Percentiles rank a stretch among this genome's conserved stretches.
Conservation (phyloP, 2,888 invertebrate species). For the Chloroclysta siterata region DNA sequence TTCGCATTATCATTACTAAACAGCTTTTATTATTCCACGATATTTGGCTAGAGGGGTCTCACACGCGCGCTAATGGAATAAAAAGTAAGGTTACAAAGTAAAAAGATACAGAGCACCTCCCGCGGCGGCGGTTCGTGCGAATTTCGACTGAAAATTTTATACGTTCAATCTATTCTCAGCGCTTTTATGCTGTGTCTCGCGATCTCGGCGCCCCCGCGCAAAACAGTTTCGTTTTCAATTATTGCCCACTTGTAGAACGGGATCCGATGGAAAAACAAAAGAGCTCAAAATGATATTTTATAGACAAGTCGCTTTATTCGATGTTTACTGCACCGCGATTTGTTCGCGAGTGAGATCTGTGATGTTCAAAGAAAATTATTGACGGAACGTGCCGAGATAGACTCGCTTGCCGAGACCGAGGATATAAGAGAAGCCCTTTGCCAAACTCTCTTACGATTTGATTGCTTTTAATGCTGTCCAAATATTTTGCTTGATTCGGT, state of each 20-base stretch:
- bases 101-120: slow-evolving; percentile 82
- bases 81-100: slow-evolving; percentile 85
- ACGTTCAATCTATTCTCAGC: slow-evolving; percentile 83
- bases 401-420: slow-evolving; percentile 59
- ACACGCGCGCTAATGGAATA: slow-evolving; percentile 84
- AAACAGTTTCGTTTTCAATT: slow-evolving; percentile 84
- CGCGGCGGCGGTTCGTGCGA: slow-evolving; percentile 80
- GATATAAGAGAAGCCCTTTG: slow-evolving; percentile 60
- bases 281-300: slow-evolving; percentile 83
- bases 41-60: slow-evolving; percentile 82
- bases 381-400: slow-evolving; percentile 79
- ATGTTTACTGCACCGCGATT: slow-evolving; percentile 82
- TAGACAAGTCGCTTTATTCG: slow-evolving; percentile 79
- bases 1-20: slow-evolving; percentile 82
- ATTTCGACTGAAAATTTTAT: slow-evolving; percentile 85
- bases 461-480: slow-evolving; percentile 58
- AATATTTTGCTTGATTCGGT: slow-evolving; percentile 53
- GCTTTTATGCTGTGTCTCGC: slow-evolving; percentile 82
- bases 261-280: slow-evolving; percentile 81
- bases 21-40: slow-evolving; percentile 84
- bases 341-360: slow-evolving; percentile 77
- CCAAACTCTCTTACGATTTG: slow-evolving; percentile 56
- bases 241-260: slow-evolving; percentile 85
- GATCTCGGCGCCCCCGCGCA: slow-evolving; percentile 72
- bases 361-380: slow-evolving; percentile 82